Percentiles rank a stretch among this genome's conserved stretches.
Conservation (phyloP, 2,113 vertebrate species). For the Chaenocephalus aceratus region DNA sequence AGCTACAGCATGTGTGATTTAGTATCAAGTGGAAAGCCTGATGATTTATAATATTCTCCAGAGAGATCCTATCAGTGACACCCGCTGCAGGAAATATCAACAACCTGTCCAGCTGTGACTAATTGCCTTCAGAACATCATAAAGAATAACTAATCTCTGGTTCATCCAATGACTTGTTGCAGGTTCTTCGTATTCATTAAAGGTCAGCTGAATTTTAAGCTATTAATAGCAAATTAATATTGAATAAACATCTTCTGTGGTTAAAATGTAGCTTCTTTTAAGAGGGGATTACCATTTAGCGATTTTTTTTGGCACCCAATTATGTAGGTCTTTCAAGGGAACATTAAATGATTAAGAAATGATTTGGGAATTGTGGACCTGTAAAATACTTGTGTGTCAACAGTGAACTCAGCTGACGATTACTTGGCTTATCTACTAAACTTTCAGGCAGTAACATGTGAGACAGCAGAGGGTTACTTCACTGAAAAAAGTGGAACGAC, state of each 20-base stretch:
- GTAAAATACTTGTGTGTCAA: no score
- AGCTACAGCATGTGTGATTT: conserved; percentile 43
- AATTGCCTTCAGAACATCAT: conserved; percentile 29
- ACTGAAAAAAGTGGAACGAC: no score
- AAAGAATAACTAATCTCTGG: conserved; percentile 21
- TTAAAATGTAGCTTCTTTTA: neutral
- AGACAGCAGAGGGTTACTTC: no score
- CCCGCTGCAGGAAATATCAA: conserved; percentile 36
- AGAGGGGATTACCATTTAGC: neutral
- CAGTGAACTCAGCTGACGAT: no score
- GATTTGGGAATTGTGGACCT: no score
- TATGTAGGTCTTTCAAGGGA: neutral
- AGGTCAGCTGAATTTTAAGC: neutral
- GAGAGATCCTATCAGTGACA: conserved; percentile 16
- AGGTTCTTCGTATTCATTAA: neutral
- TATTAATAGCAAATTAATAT: neutral
- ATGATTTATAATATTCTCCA: conserved; percentile 37
- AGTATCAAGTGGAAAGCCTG: conserved; percentile 15
- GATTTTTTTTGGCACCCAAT: neutral
- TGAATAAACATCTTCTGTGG: neutral
- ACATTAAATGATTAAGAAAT: no score
- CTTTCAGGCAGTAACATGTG: no score
- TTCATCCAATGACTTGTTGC: neutral
- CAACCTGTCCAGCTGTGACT: conserved; percentile 15
- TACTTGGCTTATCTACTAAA: no score